Conservation (phyloP, 2,797 vertebrate species). For the Rhinatrema bivittatum region DNA sequence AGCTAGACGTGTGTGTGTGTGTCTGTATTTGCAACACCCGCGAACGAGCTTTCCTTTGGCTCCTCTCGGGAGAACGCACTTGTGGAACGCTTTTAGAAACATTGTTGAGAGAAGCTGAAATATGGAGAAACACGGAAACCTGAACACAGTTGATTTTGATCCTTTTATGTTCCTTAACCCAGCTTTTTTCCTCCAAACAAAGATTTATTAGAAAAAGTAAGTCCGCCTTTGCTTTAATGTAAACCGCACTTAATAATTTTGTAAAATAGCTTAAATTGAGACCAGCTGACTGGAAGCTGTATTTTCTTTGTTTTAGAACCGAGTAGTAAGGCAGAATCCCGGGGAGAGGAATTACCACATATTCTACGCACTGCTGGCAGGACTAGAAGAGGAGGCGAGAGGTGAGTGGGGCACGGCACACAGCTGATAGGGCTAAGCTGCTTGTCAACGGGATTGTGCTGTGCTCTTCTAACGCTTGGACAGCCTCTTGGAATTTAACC, state of each 20-base stretch:
- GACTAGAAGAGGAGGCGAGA: constrained; percentile 72
- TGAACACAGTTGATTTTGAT: too few species aligned
- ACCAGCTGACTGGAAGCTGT: constrained; percentile 18
- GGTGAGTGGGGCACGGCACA: constrained; percentile 50
- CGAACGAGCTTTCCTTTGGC: too few species aligned
- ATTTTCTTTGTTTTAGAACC: constrained; percentile 66
- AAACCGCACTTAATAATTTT: constrained; percentile 4
- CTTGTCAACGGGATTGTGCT: neutral
- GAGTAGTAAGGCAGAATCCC: constrained; percentile 91
- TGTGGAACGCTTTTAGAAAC: too few species aligned
- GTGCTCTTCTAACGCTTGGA: neutral
- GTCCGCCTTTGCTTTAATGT: constrained; percentile 13
- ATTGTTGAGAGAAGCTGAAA: too few species aligned
- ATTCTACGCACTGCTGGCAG: constrained; percentile 90
- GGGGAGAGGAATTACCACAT: constrained; percentile 96
- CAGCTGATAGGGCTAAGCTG: too few species aligned
- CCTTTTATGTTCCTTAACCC: constrained; percentile 65
- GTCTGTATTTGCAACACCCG: too few species aligned
- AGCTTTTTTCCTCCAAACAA: constrained; percentile 38
- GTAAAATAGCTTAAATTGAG: neutral
- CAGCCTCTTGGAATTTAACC: neutral
- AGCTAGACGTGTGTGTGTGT: too few species aligned
- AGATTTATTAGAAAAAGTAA: constrained; percentile 96
- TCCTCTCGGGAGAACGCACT: too few species aligned
- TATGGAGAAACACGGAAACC: too few species aligned